These are phyloP conservation scores for Neocrepidodera transversa DNA, from an alignment of 2,888 invertebrate species.

Conservation along the genomic window DNA sequence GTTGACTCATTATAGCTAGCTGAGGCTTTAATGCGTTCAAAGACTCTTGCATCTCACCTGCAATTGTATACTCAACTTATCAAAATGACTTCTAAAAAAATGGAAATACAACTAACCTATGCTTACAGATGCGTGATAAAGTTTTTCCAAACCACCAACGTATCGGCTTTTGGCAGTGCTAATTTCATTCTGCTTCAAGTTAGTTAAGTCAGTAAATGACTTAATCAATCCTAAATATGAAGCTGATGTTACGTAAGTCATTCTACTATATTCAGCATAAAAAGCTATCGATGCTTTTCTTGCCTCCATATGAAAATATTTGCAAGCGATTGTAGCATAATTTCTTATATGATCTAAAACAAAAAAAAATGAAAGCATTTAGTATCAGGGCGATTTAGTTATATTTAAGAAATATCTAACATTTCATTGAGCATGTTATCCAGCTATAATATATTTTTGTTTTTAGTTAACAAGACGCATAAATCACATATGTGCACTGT, in stretches of 20 bases:
- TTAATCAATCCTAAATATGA: conserved; percentile 83
- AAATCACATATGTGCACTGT: too few relatives aligned
- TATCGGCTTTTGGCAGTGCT: conserved; percentile 69
- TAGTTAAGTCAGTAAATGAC: conserved; percentile 76
- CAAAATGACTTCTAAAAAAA: too few relatives aligned
- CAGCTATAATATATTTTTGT: too few relatives aligned
- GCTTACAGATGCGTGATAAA: conserved; percentile 78
- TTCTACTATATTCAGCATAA: conserved; percentile 70
- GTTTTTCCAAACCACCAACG: conserved; percentile 72
- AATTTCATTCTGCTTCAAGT: conserved; percentile 76
- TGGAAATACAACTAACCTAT: conserved; percentile 64
- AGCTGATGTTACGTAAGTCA: conserved; percentile 85
- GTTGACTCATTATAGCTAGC: conserved; percentile 73
- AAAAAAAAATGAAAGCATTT: neutral
- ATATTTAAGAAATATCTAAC: too few relatives aligned
- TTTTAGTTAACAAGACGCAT: too few relatives aligned
- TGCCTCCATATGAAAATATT: conserved; percentile 86
- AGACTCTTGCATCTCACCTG: conserved; percentile 75
- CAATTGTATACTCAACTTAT: conserved; percentile 6
- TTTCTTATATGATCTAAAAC: conserved; percentile 62
- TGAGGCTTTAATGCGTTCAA: conserved; percentile 77
- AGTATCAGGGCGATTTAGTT: neutral
- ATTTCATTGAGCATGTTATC: too few relatives aligned
- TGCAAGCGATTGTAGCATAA: conserved; percentile 77
- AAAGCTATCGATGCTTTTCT: conserved; percentile 70